Evolutionary conservation across 2,113 vertebrate genomes (phyloP).

Genomic region (Charina bottae): DNA sequence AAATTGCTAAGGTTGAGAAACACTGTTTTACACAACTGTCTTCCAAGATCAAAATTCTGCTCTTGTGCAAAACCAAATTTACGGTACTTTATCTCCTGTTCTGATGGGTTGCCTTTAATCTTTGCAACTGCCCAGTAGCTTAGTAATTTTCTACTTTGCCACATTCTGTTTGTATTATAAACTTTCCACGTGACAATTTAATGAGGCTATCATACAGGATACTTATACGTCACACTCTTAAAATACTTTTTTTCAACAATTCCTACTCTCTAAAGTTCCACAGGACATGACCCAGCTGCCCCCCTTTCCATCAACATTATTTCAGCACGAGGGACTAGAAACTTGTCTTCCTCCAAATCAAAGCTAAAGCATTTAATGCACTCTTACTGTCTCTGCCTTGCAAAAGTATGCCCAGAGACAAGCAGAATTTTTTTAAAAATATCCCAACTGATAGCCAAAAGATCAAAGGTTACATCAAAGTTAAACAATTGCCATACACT

Average conservation of each 20-base stretch:
- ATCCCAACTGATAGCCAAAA: neutral
- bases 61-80: neutral
- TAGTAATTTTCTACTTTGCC: neutral
- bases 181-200: neutral
- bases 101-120: neutral
- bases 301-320: rapidly evolving
- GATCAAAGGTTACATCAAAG: neutral
- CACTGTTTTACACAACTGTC: neutral
- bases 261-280: neutral
- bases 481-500: neutral
- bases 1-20: neutral
- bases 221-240: neutral
- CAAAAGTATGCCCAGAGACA: neutral
- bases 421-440: neutral
- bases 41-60: neutral
- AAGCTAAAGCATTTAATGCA: neutral
- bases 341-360: neutral
- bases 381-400: neutral
- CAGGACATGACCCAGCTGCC: neutral
- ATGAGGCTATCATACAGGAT: neutral
- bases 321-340: neutral
- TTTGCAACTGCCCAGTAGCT: neutral
- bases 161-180: neutral
- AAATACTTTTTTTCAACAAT: neutral
- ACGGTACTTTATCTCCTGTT: neutral